phyloP scores from a whole-genome alignment of 1,140 invertebrate genomes.

The Dinoponera quadriceps region DNA sequence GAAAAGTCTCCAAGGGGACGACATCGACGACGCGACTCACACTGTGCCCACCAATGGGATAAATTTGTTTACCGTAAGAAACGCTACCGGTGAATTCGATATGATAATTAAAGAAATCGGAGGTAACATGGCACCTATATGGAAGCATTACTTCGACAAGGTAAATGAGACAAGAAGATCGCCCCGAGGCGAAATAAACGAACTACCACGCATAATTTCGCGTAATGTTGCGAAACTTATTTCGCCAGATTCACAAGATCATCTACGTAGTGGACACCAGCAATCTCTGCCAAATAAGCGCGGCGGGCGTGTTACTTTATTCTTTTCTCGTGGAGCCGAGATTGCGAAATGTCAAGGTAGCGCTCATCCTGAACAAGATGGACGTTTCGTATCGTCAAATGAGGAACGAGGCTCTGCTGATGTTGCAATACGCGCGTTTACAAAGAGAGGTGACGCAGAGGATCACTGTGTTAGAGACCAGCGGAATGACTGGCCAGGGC shows the following conservation, averaged over 20 bases:
- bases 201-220: not conserved
- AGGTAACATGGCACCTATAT: conserved; percentile 92
- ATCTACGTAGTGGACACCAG: conserved; percentile 92
- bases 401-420: conserved; percentile 92
- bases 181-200: not conserved
- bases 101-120: conserved; percentile 89
- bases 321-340: conserved; percentile 90
- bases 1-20: conserved; percentile 89
- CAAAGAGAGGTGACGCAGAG: conserved; percentile 88
- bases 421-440: conserved; percentile 90
- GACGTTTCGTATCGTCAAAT: conserved; percentile 93
- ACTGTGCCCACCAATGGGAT: conserved; percentile 92
- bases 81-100: conserved; percentile 83
- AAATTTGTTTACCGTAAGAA: conserved; percentile 89
- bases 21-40: conserved; percentile 90
- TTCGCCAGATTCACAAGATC: conserved; percentile 85
- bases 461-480: conserved; percentile 90
- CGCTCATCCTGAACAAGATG: conserved; percentile 92
- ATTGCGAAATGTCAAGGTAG: conserved; percentile 88
- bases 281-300: conserved; percentile 93
- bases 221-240: not conserved
- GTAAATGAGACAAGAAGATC: conserved; percentile 77
- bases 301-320: conserved; percentile 91
- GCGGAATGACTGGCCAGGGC: conserved; percentile 90
- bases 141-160: conserved; percentile 90